phyloP scores from a whole-genome alignment of 2,113 vertebrate species.

The Emydura subglobosa region DNA sequence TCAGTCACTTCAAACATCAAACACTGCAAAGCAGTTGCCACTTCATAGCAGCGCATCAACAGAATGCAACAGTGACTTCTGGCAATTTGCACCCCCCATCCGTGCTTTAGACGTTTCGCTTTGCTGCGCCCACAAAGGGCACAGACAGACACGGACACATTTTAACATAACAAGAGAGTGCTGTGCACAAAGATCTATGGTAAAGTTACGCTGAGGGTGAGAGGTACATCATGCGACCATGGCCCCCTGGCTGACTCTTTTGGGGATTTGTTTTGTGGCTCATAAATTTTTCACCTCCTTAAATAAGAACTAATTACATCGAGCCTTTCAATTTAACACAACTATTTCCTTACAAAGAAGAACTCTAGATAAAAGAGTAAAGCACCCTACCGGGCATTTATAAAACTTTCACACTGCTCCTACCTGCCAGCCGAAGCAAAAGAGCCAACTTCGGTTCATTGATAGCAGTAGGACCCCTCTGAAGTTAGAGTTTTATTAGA shows the following conservation, averaged over 20 bases:
- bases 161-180: accelerated
- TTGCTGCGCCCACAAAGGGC: neutral
- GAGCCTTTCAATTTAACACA: neutral
- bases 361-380: neutral
- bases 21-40: accelerated
- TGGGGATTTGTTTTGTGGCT: neutral
- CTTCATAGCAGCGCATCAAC: neutral
- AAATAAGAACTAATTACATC: neutral
- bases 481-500: constrained; percentile 21
- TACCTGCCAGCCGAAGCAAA: neutral
- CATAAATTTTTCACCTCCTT: neutral
- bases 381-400: neutral
- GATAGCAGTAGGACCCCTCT: constrained; percentile 27
- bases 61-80: accelerated
- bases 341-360: neutral
- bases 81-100: neutral
- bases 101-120: accelerated
- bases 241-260: neutral
- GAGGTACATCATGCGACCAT: accelerated
- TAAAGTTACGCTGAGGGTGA: accelerated
- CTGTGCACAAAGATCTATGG: accelerated
- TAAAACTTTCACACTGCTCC: neutral
- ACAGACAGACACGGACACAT: accelerated
- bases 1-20: neutral
- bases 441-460: constrained; percentile 29